phyloP scores from a whole-genome alignment of 2,888 invertebrate species.

The Ophioninae sp. region DNA sequence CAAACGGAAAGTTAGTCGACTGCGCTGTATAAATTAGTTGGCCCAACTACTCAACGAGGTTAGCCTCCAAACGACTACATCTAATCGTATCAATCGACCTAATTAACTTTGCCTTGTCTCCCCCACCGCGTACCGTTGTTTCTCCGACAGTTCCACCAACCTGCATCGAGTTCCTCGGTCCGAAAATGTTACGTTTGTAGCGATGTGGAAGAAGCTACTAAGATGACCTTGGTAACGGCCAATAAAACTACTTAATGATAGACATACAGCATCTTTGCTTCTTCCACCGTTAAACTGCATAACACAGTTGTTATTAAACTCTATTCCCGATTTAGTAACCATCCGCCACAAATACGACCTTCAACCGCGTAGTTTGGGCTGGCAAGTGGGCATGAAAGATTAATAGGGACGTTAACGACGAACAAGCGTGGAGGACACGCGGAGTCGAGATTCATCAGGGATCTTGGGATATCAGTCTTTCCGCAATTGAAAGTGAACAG shows the following conservation, averaged over 20 bases:
- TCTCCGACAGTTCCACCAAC: background rate
- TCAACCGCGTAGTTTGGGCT: background rate
- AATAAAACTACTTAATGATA: background rate
- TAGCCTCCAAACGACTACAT: background rate
- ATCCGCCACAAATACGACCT: no score
- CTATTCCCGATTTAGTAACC: no score
- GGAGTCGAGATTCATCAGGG: slow-evolving; percentile 8
- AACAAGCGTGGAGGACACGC: background rate
- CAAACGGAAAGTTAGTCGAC: background rate
- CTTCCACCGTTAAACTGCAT: background rate
- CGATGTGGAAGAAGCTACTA: background rate
- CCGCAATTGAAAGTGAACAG: slow-evolving; percentile 6
- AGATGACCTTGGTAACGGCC: background rate
- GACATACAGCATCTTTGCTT: background rate
- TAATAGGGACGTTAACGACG: slow-evolving; percentile 50
- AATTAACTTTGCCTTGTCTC: background rate
- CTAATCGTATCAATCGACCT: slow-evolving; percentile 9
- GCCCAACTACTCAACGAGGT: background rate
- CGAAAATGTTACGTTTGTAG: background rate
- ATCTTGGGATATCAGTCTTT: background rate
- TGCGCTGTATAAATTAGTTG: background rate
- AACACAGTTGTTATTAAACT: background rate
- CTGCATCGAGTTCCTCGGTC: background rate
- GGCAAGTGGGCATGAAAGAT: background rate
- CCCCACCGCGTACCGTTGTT: background rate